phyloP scores from a whole-genome alignment of 2,797 vertebrate genomes.

The Rhynchotus rufescens region DNA sequence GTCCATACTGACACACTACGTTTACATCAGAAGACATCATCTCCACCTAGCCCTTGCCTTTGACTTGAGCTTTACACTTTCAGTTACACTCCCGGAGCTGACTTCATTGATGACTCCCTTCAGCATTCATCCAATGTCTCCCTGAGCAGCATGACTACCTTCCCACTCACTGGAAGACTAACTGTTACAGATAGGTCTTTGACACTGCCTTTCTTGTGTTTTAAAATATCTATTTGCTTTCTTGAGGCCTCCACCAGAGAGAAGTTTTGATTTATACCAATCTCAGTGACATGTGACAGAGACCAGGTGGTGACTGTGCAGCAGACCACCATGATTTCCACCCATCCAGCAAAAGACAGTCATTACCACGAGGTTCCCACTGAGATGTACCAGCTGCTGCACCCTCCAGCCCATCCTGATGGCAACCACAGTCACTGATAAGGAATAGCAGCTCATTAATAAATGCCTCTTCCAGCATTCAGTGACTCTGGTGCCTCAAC shows the following conservation, averaged over 20 bases:
- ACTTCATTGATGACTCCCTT: not conserved
- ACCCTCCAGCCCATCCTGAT: slow-evolving; percentile 16
- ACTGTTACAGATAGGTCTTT: not conserved
- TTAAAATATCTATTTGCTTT: not conserved
- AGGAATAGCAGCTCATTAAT: not conserved
- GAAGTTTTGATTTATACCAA: slow-evolving; percentile 29
- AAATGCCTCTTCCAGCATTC: not conserved
- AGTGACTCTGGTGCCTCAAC: not conserved
- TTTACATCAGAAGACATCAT: not conserved
- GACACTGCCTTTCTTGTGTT: not conserved
- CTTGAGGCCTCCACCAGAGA: not conserved
- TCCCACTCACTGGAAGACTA: not conserved
- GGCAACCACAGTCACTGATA: not conserved
- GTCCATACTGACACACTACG: not conserved
- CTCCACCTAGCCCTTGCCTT: not conserved
- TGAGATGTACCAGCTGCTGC: slow-evolving; percentile 4
- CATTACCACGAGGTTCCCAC: not conserved
- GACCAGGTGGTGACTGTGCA: slow-evolving; percentile 50
- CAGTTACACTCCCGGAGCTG: not conserved
- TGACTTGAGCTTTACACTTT: not conserved
- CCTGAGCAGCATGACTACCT: rapidly evolving
- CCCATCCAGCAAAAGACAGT: not conserved
- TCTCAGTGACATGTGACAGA: not conserved
- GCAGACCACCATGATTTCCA: not conserved
- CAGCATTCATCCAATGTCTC: not conserved